These are phyloP conservation scores for Ciona savignyi DNA, from an alignment of 23 tunicate genomes.

Conservation along the genomic window DNA sequence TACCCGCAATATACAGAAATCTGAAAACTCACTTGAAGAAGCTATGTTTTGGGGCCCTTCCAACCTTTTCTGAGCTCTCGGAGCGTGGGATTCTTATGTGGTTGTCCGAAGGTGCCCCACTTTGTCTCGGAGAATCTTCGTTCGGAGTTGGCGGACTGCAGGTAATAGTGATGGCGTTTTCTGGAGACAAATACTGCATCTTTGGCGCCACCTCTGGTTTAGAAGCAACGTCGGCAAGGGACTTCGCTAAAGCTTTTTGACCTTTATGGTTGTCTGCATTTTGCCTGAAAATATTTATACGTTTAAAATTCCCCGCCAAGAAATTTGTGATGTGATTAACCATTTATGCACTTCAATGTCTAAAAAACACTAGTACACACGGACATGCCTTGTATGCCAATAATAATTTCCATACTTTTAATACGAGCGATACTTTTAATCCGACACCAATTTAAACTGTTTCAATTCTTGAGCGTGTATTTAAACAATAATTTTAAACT, in stretches of 20 bases:
- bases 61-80: constrained; percentile 16
- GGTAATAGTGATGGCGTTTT: constrained; percentile 14
- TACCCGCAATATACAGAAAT: too few species aligned
- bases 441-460: too few species aligned
- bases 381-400: too few species aligned
- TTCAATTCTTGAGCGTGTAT: too few species aligned
- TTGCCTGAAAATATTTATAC: not conserved
- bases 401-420: too few species aligned
- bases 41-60: constrained; percentile 29
- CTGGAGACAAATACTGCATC: constrained; percentile 54
- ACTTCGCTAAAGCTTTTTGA: not conserved
- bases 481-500: too few species aligned
- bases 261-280: not conserved
- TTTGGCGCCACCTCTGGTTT: constrained; percentile 8
- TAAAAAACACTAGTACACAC: too few species aligned
- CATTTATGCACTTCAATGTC: too few species aligned
- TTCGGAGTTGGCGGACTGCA: not conserved
- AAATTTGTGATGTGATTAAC: too few species aligned
- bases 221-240: not conserved
- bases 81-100: constrained; percentile 7
- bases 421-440: too few species aligned
- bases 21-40: constrained; percentile 28
- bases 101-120: not conserved
- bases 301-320: too few species aligned
- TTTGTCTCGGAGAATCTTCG: not conserved